Conservation (phyloP, 2,888 invertebrate genomes). For the Parapristionchus giblindavisi region DNA sequence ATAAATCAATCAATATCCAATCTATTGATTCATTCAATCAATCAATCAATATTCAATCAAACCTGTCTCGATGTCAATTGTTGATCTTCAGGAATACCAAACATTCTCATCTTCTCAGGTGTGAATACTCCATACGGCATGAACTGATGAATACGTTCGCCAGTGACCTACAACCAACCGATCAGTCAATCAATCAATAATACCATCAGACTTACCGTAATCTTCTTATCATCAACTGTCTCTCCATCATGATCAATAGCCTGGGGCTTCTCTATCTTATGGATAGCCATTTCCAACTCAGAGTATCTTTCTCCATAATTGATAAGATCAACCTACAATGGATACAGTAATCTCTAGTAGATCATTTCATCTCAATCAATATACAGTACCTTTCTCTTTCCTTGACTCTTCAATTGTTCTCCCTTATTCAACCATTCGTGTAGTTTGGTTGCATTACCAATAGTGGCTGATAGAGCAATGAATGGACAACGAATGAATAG, state of each 20-base stretch:
- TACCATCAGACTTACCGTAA: neutral
- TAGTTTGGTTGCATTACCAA: slow-evolving; percentile 63
- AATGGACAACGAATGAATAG: slow-evolving; percentile 67
- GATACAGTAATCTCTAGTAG: no score
- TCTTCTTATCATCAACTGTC: slow-evolving; percentile 6
- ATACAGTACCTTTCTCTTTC: slow-evolving; percentile 48
- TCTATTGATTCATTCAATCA: neutral
- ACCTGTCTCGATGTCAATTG: slow-evolving; percentile 66
- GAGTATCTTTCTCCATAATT: slow-evolving; percentile 66
- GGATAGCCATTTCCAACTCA: slow-evolving; percentile 65
- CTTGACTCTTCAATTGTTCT: slow-evolving; percentile 58
- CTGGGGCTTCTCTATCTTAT: slow-evolving; percentile 54
- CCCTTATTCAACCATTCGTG: slow-evolving; percentile 62
- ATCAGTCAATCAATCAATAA: neutral
- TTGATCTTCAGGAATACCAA: slow-evolving; percentile 68
- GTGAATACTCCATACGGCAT: slow-evolving; percentile 67
- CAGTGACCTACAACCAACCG: neutral
- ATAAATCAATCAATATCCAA: no score
- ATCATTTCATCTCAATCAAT: neutral
- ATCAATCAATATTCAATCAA: neutral
- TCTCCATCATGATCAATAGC: slow-evolving; percentile 19
- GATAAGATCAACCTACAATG: slow-evolving; percentile 57
- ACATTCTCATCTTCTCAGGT: slow-evolving; percentile 67
- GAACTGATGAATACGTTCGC: slow-evolving; percentile 48
- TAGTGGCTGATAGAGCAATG: slow-evolving; percentile 67